phyloP scores from a whole-genome alignment of 2,888 invertebrate species.

The Cecidostiba fungosa region DNA sequence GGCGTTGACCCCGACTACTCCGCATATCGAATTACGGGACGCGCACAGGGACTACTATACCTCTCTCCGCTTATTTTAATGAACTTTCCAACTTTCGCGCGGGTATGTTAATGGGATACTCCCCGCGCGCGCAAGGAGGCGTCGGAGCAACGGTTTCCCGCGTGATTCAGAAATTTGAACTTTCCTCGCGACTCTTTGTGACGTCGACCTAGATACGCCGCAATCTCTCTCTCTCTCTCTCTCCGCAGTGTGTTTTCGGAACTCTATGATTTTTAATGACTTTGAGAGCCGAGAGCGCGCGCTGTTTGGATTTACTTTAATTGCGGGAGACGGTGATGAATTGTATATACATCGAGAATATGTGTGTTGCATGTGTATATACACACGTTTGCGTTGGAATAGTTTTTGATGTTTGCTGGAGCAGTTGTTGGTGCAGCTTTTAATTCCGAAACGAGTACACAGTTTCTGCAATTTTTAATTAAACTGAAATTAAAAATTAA shows the following conservation, averaged over 20 bases:
- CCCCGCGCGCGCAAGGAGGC: not conserved
- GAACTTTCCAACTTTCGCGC: conserved; percentile 55
- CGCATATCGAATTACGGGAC: conserved; percentile 40
- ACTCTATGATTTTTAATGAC: conserved; percentile 1
- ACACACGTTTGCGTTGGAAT: too few relatives aligned
- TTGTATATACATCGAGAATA: too few relatives aligned
- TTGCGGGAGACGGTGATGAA: not conserved
- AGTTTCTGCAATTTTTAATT: not conserved
- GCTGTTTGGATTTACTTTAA: not conserved
- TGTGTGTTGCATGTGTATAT: too few relatives aligned
- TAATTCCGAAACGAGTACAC: too few relatives aligned
- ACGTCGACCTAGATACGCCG: conserved; percentile 13
- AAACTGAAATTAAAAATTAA: not conserved
- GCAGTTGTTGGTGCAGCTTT: too few relatives aligned
- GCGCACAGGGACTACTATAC: not conserved
- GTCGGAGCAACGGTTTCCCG: conserved; percentile 1
- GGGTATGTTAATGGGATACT: conserved; percentile 51
- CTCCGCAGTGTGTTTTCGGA: not conserved
- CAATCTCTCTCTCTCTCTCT: not conserved
- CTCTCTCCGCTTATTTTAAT: conserved; percentile 40
- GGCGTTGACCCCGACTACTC: conserved; percentile 7
- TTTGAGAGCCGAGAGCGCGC: not conserved
- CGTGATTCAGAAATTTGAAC: conserved; percentile 29
- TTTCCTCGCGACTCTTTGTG: not conserved
- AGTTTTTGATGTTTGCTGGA: too few relatives aligned